These are phyloP conservation scores for Copidosoma floridanum DNA, from an alignment of 1,140 invertebrate species.

Conservation along the genomic window DNA sequence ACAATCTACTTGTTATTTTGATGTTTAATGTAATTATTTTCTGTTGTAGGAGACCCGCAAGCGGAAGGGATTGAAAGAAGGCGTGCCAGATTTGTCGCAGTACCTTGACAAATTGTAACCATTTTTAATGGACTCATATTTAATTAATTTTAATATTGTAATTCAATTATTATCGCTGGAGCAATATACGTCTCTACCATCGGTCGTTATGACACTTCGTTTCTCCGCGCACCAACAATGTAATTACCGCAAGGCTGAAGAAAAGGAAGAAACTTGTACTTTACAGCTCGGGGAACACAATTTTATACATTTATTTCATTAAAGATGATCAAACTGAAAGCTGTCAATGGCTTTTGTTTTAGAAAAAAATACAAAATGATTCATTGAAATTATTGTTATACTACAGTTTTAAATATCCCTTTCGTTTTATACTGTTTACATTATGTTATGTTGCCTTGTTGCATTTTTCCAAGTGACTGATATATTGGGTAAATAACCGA, in stretches of 20 bases:
- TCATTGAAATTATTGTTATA: slow-evolving; percentile 26
- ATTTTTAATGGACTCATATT: slow-evolving; percentile 45
- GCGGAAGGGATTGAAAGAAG: slow-evolving; percentile 98
- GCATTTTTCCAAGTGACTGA: slow-evolving; percentile 17
- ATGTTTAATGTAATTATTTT: slow-evolving; percentile 43
- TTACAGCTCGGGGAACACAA: slow-evolving; percentile 40
- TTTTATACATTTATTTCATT: slow-evolving; percentile 54
- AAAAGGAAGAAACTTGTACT: slow-evolving; percentile 32
- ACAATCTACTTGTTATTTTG: not conserved
- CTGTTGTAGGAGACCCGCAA: slow-evolving; percentile 87
- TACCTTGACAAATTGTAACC: slow-evolving; percentile 95
- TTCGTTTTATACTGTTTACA: slow-evolving; percentile 28
- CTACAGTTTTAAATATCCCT: slow-evolving; percentile 29
- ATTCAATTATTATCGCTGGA: slow-evolving; percentile 50
- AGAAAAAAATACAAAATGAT: slow-evolving; percentile 22
- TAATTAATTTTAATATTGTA: slow-evolving; percentile 55
- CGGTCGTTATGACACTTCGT: slow-evolving; percentile 47
- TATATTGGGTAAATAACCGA: slow-evolving; percentile 23
- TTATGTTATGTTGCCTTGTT: slow-evolving; percentile 13
- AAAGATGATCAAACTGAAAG: slow-evolving; percentile 34
- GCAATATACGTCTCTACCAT: slow-evolving; percentile 42
- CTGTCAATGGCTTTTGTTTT: slow-evolving; percentile 41
- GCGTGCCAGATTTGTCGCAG: slow-evolving; percentile 86
- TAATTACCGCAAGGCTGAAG: slow-evolving; percentile 39
- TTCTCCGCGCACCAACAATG: slow-evolving; percentile 46